Conservation (phyloP, 37 sponge, comb jelly and placozoan species). For the Tethya wilhelma region DNA sequence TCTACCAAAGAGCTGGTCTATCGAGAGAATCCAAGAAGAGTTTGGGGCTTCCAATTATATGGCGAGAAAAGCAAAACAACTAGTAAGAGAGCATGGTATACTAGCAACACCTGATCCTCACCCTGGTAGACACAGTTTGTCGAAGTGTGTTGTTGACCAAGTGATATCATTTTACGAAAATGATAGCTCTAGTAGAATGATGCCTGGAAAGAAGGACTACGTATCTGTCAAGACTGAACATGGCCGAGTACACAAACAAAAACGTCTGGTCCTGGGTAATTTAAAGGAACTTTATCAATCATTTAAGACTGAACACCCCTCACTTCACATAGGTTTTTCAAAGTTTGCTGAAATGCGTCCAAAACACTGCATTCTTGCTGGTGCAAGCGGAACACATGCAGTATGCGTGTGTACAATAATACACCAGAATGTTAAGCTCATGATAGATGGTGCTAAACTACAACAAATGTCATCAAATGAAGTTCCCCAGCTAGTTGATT, state of each 20-base stretch:
- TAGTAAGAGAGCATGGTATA: conserved; percentile 30
- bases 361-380: conserved; percentile 45
- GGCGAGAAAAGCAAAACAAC: conserved; percentile 40
- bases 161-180: conserved; percentile 18
- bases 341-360: conserved; percentile 56
- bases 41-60: conserved; percentile 28
- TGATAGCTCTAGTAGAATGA: conserved; percentile 21
- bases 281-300: conserved; percentile 40
- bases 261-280: conserved; percentile 39
- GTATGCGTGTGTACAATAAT: conserved; percentile 55
- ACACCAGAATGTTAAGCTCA: conserved; percentile 63
- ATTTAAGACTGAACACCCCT: conserved; percentile 23
- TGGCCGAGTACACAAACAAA: conserved; percentile 25
- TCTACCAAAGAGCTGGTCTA: conserved; percentile 42
- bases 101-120: conserved; percentile 23
- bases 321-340: conserved; percentile 39
- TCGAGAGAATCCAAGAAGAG: conserved; percentile 30
- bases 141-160: neutral
- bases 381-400: conserved; percentile 54
- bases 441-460: conserved; percentile 35
- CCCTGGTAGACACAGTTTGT: conserved; percentile 1
- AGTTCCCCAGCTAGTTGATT: neutral
- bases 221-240: conserved; percentile 12
- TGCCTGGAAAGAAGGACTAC: conserved; percentile 39
- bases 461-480: neutral